phyloP scores from a whole-genome alignment of 2,113 vertebrate species.

The Thamnophis sirtalis region DNA sequence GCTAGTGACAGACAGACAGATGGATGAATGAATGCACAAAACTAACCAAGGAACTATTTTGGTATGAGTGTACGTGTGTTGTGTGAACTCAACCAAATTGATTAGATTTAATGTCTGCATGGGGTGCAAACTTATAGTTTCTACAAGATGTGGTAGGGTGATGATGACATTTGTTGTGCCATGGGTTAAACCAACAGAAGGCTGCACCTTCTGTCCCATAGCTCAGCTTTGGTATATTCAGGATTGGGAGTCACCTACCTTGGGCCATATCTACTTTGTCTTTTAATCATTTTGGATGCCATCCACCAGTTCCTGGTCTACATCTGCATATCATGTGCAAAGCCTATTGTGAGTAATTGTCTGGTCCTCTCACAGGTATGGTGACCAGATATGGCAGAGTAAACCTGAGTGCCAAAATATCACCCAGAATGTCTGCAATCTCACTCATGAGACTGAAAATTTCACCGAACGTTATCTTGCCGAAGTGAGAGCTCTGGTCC shows the following conservation, averaged over 20 bases:
- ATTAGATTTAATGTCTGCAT: neutral
- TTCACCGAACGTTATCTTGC: conserved; percentile 55
- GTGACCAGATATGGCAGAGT: conserved; percentile 55
- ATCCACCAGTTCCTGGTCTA: neutral
- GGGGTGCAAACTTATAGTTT: neutral
- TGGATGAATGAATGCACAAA: neutral
- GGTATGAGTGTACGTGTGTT: neutral
- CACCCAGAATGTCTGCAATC: conserved; percentile 63
- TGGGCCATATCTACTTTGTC: neutral
- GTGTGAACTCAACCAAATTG: neutral
- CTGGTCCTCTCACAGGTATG: conserved; percentile 61
- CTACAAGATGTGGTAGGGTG: neutral
- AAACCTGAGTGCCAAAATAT: conserved; percentile 67
- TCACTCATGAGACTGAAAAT: conserved; percentile 60
- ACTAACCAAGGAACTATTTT: neutral
- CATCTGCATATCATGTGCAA: neutral
- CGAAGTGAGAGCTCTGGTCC: conserved; percentile 46
- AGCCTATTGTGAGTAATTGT: neutral
- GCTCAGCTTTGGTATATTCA: neutral
- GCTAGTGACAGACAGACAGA: neutral
- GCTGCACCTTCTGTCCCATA: neutral
- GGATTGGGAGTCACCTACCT: neutral
- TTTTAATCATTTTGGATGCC: neutral
- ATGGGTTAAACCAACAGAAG: neutral
- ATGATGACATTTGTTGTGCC: neutral